Evolutionary conservation across 2,797 vertebrate species (phyloP).

Genomic region (Orestias chungarensis): DNA sequence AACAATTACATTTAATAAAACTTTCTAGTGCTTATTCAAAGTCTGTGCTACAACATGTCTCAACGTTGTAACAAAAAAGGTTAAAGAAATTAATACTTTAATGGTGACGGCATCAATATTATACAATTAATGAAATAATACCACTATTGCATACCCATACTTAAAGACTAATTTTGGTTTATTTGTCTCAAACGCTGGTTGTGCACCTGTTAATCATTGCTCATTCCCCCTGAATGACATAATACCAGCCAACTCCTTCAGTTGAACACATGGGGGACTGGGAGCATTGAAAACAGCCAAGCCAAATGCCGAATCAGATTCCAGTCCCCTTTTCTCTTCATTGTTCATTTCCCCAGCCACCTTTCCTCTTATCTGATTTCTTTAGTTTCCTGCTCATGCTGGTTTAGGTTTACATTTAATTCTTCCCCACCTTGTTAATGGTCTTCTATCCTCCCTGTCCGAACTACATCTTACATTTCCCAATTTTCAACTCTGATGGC

Average conservation of each 20-base stretch:
- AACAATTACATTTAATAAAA: not conserved
- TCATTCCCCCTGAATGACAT: conserved; percentile 62
- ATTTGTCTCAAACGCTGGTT: conserved; percentile 42
- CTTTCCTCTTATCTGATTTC: conserved; percentile 31
- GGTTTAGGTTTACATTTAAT: conserved; percentile 34
- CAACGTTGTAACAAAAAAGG: not conserved
- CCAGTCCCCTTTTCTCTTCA: conserved; percentile 27
- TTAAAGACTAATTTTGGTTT: conserved; percentile 11
- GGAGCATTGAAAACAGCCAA: conserved; percentile 29
- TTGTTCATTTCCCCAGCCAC: conserved; percentile 28
- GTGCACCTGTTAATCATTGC: conserved; percentile 33
- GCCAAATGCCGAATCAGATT: conserved; percentile 30
- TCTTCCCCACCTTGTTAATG: not conserved
- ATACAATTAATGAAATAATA: not conserved
- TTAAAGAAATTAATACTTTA: not conserved
- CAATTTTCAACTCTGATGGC: not conserved
- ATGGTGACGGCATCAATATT: not conserved
- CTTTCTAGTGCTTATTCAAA: not conserved
- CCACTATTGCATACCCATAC: not conserved
- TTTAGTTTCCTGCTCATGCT: conserved; percentile 23
- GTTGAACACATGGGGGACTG: conserved; percentile 31
- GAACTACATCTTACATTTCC: not conserved
- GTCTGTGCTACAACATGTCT: not conserved
- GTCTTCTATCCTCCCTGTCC: conserved; percentile 3
- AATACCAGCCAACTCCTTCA: conserved; percentile 49